Evolutionary conservation across 92 coral and sea anemone species (phyloP).

Genomic region (Paragorgia papillata): DNA sequence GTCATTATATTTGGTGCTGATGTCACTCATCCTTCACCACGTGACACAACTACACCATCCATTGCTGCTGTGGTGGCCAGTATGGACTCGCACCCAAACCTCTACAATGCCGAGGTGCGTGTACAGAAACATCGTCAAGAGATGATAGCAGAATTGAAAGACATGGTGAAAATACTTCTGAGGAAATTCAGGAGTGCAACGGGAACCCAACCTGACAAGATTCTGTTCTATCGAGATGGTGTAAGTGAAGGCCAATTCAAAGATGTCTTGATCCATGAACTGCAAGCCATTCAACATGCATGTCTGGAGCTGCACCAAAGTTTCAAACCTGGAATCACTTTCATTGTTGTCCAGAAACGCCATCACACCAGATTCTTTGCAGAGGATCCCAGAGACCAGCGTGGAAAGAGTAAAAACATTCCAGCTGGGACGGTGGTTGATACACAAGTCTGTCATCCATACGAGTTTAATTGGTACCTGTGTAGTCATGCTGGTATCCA

Average conservation of each 20-base stretch:
- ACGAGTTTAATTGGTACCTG: slow-evolving; percentile 90
- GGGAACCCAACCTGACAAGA: slow-evolving; percentile 67
- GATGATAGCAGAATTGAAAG: slow-evolving; percentile 86
- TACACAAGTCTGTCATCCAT: slow-evolving; percentile 76
- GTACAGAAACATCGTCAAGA: slow-evolving; percentile 94
- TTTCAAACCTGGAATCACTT: slow-evolving; percentile 85
- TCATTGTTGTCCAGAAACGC: slow-evolving; percentile 88
- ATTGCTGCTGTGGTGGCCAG: slow-evolving; percentile 99
- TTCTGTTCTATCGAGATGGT: slow-evolving; percentile 91
- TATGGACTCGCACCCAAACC: slow-evolving; percentile 97
- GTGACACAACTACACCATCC: slow-evolving; percentile 84
- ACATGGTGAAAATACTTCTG: slow-evolving; percentile 90
- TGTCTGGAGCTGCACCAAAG: slow-evolving; percentile 72
- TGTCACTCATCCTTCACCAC: slow-evolving; percentile 96
- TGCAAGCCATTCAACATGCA: slow-evolving; percentile 84
- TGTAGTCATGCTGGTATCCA: slow-evolving; percentile 95
- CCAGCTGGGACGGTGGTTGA: slow-evolving; percentile 96
- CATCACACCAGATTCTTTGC: slow-evolving; percentile 90
- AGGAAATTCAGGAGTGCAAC: slow-evolving; percentile 78
- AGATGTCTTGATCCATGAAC: slow-evolving; percentile 75
- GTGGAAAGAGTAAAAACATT: slow-evolving; percentile 72
- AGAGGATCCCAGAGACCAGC: slow-evolving; percentile 62
- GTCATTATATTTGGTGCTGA: slow-evolving; percentile 95
- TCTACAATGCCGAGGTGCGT: slow-evolving; percentile 93
- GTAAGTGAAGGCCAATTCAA: slow-evolving; percentile 96